Base-by-base conservation (phyloP, 2,113 vertebrate species). In the Lathamus discolor region DNA sequence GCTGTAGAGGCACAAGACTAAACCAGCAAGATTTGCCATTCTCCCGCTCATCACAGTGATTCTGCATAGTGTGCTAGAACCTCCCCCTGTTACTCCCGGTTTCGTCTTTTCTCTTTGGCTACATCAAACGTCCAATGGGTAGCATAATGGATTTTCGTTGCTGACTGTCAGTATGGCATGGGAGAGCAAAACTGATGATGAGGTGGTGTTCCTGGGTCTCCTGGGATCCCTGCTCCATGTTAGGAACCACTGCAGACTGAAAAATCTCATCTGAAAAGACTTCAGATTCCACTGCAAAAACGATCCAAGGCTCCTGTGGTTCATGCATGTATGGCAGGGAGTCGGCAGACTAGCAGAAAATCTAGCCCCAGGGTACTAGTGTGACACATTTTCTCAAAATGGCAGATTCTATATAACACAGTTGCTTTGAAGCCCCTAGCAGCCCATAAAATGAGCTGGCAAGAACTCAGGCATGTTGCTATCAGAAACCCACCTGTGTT, bases 401-500 rank as follows among this genome's bases (percentile, higher is more conserved):
- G 83, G 61, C 29, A 89, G 69, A 55, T 67, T 90, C 76, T 86
- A 52, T 29, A 37, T 13, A 49, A 64, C 39, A 44, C 0, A 0
- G 24, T 51, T 83, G 37, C 73, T 90, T 59, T 91, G 91, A 92
- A 95, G 44, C 55, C 54, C 79, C 68, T 81, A 87, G 77, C 64
- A 94, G 76, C 31, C 64, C 88, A 28, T 67, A 83, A 93, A 79
- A 92, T 48, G 61, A 78, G 51, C 73, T 92, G 80, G 73, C 91
- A 92, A 73, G 61, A 86, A 14, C 35, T 89, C 69, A 76, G 49
- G 55, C 55, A 10, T 43, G 29, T 68, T 93, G 61, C 66, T 92
- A 41, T 89, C 93, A 92, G 81, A 95, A 95, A 89, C 59, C 52
- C 84, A 92, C 96, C 93, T 91, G 89, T 62, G 28, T 76, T 91